Percentiles rank a stretch among this genome's conserved stretches.
phyloP scores from a whole-genome alignment of 2,797 vertebrate genomes.

The Hydrocynus forskahlii region DNA sequence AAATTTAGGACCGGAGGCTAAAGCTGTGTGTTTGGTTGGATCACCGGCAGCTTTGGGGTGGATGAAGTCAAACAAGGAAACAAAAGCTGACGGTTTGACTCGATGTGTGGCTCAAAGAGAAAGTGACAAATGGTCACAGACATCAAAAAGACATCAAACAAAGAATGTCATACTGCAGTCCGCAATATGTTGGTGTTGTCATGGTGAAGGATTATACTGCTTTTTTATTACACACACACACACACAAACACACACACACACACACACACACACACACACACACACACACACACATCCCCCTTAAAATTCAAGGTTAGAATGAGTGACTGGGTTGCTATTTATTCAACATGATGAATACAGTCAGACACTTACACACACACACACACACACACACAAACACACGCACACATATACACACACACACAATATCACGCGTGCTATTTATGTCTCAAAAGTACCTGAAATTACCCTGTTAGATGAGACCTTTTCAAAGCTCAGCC shows the following conservation, averaged over 20 bases:
- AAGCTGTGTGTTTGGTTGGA: slow-evolving; percentile 46
- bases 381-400: neutral
- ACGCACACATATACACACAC: neutral
- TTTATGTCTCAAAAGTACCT: neutral
- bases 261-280: slow-evolving; percentile 9
- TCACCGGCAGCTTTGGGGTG: slow-evolving; percentile 46
- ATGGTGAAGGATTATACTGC: slow-evolving; percentile 25
- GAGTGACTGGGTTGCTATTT: slow-evolving; percentile 6
- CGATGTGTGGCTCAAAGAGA: neutral
- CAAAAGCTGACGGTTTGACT: neutral
- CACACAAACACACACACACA: slow-evolving; percentile 20
- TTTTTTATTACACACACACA: slow-evolving; percentile 1
- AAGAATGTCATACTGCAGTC: slow-evolving; percentile 25
- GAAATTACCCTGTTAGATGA: neutral
- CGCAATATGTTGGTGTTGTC: slow-evolving; percentile 13
- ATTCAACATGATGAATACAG: neutral
- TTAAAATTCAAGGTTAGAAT: neutral
- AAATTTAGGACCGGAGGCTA: slow-evolving; percentile 2
- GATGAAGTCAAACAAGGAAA: slow-evolving; percentile 6
- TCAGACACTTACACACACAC: neutral
- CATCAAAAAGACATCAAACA: slow-evolving; percentile 5
- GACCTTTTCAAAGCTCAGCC: neutral
- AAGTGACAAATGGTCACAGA: slow-evolving; percentile 9
- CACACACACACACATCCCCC: slow-evolving; percentile 23
- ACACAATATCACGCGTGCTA: neutral